Percentiles rank a stretch among this genome's conserved stretches.
phyloP scores from a whole-genome alignment of 2,888 invertebrate species.

The Ptychoptera contaminata region DNA sequence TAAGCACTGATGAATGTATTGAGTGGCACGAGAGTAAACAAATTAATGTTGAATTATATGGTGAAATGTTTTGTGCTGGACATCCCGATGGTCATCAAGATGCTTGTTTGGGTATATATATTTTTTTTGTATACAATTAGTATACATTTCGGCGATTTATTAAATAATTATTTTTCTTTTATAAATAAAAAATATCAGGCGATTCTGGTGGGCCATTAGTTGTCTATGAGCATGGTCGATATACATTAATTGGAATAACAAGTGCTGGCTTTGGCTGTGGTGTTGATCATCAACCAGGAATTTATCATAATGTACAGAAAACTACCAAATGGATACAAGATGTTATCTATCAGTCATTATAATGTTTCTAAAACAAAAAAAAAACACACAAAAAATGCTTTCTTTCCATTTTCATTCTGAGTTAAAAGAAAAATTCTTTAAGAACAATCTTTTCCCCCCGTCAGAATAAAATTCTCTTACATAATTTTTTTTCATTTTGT shows the following conservation, averaged over 20 bases:
- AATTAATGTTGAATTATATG: constrained; percentile 56
- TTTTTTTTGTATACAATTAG: neutral
- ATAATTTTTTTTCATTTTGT: too few species aligned
- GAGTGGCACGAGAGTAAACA: constrained; percentile 68
- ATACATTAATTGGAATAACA: constrained; percentile 65
- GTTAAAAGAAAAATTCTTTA: too few species aligned
- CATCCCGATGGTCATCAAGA: constrained; percentile 69
- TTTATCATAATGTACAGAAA: constrained; percentile 64
- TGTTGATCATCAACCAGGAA: constrained; percentile 71
- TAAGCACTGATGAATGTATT: constrained; percentile 60
- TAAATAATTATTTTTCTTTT: neutral
- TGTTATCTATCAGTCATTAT: constrained; percentile 26
- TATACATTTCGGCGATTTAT: neutral
- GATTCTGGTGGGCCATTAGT: constrained; percentile 70
- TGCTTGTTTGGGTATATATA: constrained; percentile 50
- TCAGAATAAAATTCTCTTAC: too few species aligned
- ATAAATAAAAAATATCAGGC: constrained; percentile 31
- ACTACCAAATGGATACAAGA: constrained; percentile 53
- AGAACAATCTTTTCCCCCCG: too few species aligned
- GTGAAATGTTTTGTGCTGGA: constrained; percentile 75
- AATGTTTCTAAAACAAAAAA: too few species aligned
- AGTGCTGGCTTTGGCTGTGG: constrained; percentile 79
- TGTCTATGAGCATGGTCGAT: constrained; percentile 50
- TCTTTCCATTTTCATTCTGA: too few species aligned
- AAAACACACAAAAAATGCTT: too few species aligned